phyloP scores from a whole-genome alignment of 2,797 vertebrate species.

The Platyrinchus mystaceus region DNA sequence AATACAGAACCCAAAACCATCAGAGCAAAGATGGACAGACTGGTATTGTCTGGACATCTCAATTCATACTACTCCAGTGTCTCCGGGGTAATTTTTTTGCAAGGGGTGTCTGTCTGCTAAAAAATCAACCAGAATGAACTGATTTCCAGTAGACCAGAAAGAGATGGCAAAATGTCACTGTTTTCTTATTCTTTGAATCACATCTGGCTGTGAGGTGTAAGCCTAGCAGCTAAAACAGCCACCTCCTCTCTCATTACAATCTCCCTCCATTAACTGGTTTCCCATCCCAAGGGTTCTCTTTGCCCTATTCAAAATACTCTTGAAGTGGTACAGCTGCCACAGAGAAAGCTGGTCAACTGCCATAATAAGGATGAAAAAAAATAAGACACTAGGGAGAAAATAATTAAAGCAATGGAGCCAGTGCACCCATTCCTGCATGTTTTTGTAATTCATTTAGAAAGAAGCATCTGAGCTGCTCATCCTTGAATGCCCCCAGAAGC shows the following conservation, averaged over 20 bases:
- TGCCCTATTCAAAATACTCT: neutral
- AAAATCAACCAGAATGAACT: neutral
- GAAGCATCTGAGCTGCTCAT: neutral
- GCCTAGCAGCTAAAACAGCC: neutral
- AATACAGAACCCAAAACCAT: neutral
- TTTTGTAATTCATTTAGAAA: slow-evolving; percentile 23
- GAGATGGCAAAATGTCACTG: neutral
- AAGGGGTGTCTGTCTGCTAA: neutral
- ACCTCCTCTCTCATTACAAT: neutral
- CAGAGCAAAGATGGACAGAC: neutral
- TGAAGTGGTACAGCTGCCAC: neutral
- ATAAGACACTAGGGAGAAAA: neutral
- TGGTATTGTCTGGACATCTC: neutral
- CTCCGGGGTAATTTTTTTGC: neutral
- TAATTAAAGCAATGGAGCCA: neutral
- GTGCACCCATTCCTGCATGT: neutral
- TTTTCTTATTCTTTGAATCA: neutral
- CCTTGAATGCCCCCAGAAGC: neutral
- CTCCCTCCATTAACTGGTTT: neutral
- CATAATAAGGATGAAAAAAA: neutral
- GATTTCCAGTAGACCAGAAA: neutral
- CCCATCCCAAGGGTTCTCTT: neutral
- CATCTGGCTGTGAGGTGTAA: neutral
- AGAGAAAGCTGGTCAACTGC: neutral
- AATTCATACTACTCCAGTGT: neutral